These are phyloP conservation scores for Sebastes baramenuke DNA, from an alignment of 2,797 vertebrate species.

Conservation along the genomic window DNA sequence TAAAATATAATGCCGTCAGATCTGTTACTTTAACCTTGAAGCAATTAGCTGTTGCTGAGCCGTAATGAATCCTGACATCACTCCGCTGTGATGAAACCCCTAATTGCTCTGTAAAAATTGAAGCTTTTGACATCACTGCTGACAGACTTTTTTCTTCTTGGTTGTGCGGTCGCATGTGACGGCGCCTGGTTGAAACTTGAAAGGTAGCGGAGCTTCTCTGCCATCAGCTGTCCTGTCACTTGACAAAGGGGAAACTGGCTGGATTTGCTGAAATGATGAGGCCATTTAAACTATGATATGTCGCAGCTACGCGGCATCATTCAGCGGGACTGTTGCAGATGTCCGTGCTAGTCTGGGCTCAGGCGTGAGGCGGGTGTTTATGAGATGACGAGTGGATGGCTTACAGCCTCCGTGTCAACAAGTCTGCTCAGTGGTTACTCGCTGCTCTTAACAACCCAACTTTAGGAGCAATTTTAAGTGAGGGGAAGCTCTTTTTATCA, in stretches of 20 bases:
- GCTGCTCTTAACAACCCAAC: conserved; percentile 39
- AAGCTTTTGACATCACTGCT: conserved; percentile 86
- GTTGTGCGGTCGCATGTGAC: conserved; percentile 79
- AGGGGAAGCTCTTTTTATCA: not conserved
- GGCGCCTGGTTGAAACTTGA: conserved; percentile 84
- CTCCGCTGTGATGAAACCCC: conserved; percentile 86
- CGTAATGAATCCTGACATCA: conserved; percentile 86
- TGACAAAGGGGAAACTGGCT: conserved; percentile 79
- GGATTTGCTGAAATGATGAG: conserved; percentile 87
- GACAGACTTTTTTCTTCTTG: conserved; percentile 82
- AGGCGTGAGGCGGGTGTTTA: conserved; percentile 64
- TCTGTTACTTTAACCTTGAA: conserved; percentile 89
- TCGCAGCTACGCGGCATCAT: conserved; percentile 76
- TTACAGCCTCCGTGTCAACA: conserved; percentile 66
- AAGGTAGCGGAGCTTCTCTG: conserved; percentile 85
- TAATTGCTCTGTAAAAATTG: conserved; percentile 88
- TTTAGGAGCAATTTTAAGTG: conserved; percentile 25
- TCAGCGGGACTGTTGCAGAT: conserved; percentile 76
- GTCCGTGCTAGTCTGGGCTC: conserved; percentile 67
- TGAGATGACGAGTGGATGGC: conserved; percentile 68
- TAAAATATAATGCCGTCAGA: conserved; percentile 88
- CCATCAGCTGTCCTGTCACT: conserved; percentile 85
- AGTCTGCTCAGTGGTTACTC: conserved; percentile 45
- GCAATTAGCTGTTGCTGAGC: conserved; percentile 88
- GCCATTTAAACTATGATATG: conserved; percentile 84